Base-by-base conservation (phyloP, 2,113 vertebrate species). In the Toxotes chatareus region DNA sequence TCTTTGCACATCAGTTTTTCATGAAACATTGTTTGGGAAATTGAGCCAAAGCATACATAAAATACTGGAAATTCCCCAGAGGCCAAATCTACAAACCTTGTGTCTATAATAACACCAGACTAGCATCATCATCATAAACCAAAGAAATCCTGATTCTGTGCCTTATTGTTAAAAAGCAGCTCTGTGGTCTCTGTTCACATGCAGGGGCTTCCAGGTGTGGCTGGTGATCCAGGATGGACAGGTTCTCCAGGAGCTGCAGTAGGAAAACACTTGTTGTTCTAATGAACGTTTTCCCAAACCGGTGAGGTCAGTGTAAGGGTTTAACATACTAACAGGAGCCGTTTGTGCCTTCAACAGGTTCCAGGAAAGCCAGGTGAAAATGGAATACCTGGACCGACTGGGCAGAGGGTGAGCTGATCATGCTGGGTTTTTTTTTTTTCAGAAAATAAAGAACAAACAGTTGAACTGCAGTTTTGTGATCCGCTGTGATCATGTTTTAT, bases 191-290 rank as follows among this genome's bases (percentile, higher is more conserved):
- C 13, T 88, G 23, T 71, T 73, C 13, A 46, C 46, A 55, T 89
- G 23, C 59, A 96, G 96, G 96, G 96, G 17, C 83, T 88, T 71
- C 67, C 82, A 0, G 96, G 96, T 31, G 70, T 88, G 12, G 83
- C 76, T 9, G 96, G 95, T 8, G 83, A 80, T 8, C 65, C 23
- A 0, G 96, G 96, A 7, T 88, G 85, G 0, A 0, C 70, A 0
- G 96, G 95, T 76, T 59, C 79, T 67, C 79, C 89, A 53, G 96
- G 96, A 74, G 81, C 90, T 0, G 79, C 7, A 23, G 96, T 97
- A 94, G 91, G 93, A 21, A 1, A 7, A 51, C 3, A 5, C 19
- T 5, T 73, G 2, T 32, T 4, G 5, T 47, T n/a, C 21, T 46
- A 16, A 12, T 10, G 4, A 42, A 21, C 19, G 10, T 62, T 19